These are phyloP conservation scores for Cabera pusaria DNA, from an alignment of 2,888 invertebrate genomes.

Conservation along the genomic window DNA sequence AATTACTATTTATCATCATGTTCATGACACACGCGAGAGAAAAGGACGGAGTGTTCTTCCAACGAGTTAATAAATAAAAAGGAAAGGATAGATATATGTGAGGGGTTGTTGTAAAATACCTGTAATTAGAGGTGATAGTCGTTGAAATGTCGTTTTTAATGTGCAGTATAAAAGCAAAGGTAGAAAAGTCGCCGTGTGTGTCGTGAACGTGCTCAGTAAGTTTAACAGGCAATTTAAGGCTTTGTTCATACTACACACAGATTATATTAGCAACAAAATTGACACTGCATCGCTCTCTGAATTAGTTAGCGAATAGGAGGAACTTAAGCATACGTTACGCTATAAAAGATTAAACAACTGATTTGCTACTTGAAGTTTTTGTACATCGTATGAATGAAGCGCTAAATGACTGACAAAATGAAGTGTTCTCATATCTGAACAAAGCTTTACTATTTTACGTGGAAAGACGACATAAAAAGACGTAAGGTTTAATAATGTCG, in stretches of 20 bases:
- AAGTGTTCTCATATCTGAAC: too few species aligned
- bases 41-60: constrained; percentile 34
- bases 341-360: too few species aligned
- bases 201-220: constrained; percentile 29
- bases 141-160: constrained; percentile 66
- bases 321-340: too few species aligned
- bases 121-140: constrained; percentile 54
- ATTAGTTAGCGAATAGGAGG: too few species aligned
- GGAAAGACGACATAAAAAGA: constrained; percentile 22
- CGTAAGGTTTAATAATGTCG: constrained; percentile 6
- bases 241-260: too few species aligned
- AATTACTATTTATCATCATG: constrained; percentile 37
- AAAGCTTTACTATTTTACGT: too few species aligned
- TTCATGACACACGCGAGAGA: constrained; percentile 35
- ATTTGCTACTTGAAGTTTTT: too few species aligned
- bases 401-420: too few species aligned
- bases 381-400: too few species aligned
- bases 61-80: constrained; percentile 33
- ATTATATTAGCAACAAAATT: too few species aligned
- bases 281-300: too few species aligned
- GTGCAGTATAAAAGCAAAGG: constrained; percentile 39
- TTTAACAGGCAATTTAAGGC: constrained; percentile 23
- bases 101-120: constrained; percentile 3
- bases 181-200: constrained; percentile 45
- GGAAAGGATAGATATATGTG: constrained; percentile 25